Conservation (phyloP, 2,888 invertebrate species). For the Macrostomum cliftonense region DNA sequence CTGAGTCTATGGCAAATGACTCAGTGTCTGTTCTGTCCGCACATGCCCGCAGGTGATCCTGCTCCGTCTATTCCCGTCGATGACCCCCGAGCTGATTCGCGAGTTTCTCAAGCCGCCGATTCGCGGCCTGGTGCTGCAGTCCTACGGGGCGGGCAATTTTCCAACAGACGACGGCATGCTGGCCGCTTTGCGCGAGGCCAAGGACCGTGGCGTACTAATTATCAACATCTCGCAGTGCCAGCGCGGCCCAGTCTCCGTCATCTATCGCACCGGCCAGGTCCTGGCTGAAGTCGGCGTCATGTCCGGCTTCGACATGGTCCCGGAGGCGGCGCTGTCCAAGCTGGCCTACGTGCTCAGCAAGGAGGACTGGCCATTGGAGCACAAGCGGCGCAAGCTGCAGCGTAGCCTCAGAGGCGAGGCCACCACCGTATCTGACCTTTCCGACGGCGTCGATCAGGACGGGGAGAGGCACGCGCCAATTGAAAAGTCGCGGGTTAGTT, state of each 20-base stretch:
- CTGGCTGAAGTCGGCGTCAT: constrained; percentile 53
- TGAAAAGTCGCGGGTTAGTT: too few relatives aligned
- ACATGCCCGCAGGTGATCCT: constrained; percentile 64
- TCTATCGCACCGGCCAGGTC: constrained; percentile 63
- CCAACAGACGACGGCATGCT: constrained; percentile 67
- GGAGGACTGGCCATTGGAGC: constrained; percentile 36
- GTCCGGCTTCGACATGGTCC: constrained; percentile 69
- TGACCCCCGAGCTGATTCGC: constrained; percentile 53
- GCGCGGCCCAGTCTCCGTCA: constrained; percentile 56
- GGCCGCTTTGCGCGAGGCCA: constrained; percentile 51
- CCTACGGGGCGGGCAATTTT: constrained; percentile 79
- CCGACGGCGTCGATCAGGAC: neutral
- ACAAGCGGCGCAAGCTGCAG: constrained; percentile 28
- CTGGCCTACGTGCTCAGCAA: constrained; percentile 70
- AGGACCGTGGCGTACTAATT: constrained; percentile 53
- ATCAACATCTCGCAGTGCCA: constrained; percentile 79
- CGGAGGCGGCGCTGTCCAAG: constrained; percentile 78
- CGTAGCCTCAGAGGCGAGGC: constrained; percentile 59
- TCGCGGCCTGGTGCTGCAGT: constrained; percentile 59
- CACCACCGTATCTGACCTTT: constrained; percentile 36
- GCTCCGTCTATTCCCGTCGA: constrained; percentile 71
- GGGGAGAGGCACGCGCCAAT: neutral
- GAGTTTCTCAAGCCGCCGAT: constrained; percentile 5
- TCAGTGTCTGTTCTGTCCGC: too few relatives aligned
- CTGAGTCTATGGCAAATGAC: too few relatives aligned